Evolutionary conservation across 2,888 invertebrate genomes (phyloP), one percentile per base, ranked within the genome.

Genomic region (Ecliptopera silaceata): DNA sequence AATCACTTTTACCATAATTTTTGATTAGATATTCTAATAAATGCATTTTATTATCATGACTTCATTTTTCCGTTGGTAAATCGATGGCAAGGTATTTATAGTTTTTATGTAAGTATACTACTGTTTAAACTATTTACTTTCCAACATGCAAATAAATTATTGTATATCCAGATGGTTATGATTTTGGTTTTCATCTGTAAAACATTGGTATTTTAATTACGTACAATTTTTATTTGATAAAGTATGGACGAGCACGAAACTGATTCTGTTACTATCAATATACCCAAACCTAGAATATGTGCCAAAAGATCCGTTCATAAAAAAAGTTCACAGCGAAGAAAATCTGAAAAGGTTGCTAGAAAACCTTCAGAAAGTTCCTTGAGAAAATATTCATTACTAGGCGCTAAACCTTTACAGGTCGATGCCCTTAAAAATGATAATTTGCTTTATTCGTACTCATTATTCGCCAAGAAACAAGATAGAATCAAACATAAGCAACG

Each of bases 401-500:
- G 53, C 18, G 66, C 71, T 12, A 72, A 71, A 47, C 76, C 77
- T 32, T 56, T 84, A 42, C 51, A 69, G 4, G 58, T 69, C 26
- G 65, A 64, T 8, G 68, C 61, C 47, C 56, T 85, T 4, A 77
- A 71, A 63, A 78, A 70, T 50, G 75, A 81, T 51, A 70, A 75
- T 57, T 56, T 81, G 34, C 61, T 86, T 8, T 64, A 86, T 57
- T 71, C 86, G 3, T 85, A 79, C 45, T 75, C 73, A 59, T 57
- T 75, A 26, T 88, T 74, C 67, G 64, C 69, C 18, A 85, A 79
- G 61, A 70, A 68, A 56, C 75, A 80, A 69, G 70, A 77, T 31
- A 68, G 53, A 10, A 58, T 73, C 26, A 72, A 66, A 56, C 74
- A 76, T 39, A 75, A 65, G 53, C 69, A 78, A 50, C 68, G 63